Evolutionary conservation across 1,140 invertebrate genomes (phyloP).

Genomic region (Tribolium castaneum): DNA sequence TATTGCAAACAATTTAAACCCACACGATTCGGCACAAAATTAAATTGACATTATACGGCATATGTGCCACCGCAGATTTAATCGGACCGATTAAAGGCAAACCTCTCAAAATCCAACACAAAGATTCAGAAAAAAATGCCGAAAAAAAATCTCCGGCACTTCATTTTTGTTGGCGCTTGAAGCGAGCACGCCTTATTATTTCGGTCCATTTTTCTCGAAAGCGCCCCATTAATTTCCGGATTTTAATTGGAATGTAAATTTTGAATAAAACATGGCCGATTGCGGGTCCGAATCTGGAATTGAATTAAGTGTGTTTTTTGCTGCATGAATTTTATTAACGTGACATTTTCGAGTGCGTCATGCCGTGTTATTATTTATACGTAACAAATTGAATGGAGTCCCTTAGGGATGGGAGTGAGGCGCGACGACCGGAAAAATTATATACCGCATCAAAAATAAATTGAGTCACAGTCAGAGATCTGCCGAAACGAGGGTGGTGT

Average conservation of each 20-base stretch:
- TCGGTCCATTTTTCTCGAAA: background rate
- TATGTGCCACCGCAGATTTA: background rate
- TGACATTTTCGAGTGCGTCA: slow-evolving; percentile 49
- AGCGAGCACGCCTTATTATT: background rate
- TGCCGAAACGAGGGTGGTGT: slow-evolving; percentile 19
- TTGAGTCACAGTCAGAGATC: slow-evolving; percentile 49
- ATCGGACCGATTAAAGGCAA: too few species aligned
- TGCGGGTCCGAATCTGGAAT: slow-evolving; percentile 1
- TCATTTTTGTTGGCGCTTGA: background rate
- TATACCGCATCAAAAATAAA: slow-evolving; percentile 59
- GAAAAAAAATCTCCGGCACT: background rate
- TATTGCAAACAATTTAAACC: slow-evolving; percentile 20
- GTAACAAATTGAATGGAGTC: slow-evolving; percentile 57
- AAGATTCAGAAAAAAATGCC: too few species aligned
- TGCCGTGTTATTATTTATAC: slow-evolving; percentile 56
- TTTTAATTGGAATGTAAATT: slow-evolving; percentile 19
- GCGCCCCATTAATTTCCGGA: background rate
- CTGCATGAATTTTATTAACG: slow-evolving; percentile 41
- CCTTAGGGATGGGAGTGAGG: slow-evolving; percentile 46
- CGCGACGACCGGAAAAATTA: slow-evolving; percentile 57
- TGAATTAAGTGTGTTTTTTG: slow-evolving; percentile 35
- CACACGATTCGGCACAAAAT: background rate
- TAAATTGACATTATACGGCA: background rate
- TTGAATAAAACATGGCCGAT: slow-evolving; percentile 4
- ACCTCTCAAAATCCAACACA: too few species aligned